Conservation (phyloP, 2,888 invertebrate species). For the Dynastes grantii region DNA sequence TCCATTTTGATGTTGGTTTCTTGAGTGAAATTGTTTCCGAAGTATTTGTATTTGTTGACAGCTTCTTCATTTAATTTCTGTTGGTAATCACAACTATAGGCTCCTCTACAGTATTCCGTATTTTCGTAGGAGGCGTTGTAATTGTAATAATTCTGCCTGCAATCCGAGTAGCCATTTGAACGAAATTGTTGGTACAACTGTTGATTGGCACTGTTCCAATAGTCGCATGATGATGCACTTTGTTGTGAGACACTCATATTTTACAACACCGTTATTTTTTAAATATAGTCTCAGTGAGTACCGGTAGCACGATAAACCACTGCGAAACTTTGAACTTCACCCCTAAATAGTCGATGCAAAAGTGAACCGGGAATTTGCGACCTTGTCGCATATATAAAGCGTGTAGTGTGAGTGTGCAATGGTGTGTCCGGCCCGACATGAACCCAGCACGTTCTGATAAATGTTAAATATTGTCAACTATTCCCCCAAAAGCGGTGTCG, state of each 20-base stretch:
- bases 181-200: slow-evolving; percentile 59
- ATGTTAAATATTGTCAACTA: slow-evolving; percentile 71
- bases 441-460: slow-evolving; percentile 69
- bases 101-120: slow-evolving; percentile 46
- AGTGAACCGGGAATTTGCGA: slow-evolving; percentile 48
- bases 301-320: slow-evolving; percentile 14
- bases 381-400: slow-evolving; percentile 51
- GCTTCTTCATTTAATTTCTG: slow-evolving; percentile 38
- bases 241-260: slow-evolving; percentile 66
- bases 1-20: slow-evolving; percentile 39
- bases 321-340: slow-evolving; percentile 26
- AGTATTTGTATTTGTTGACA: slow-evolving; percentile 47
- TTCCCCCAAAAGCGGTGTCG: slow-evolving; percentile 64
- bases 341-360: slow-evolving; percentile 39
- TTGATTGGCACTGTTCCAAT: slow-evolving; percentile 63
- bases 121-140: slow-evolving; percentile 45
- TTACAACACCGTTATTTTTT: slow-evolving; percentile 1
- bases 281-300: slow-evolving; percentile 21
- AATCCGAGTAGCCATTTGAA: slow-evolving; percentile 50
- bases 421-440: slow-evolving; percentile 64
- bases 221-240: slow-evolving; percentile 64
- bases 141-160: slow-evolving; percentile 53
- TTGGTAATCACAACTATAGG: slow-evolving; percentile 45
- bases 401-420: slow-evolving; percentile 1
- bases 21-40: slow-evolving; percentile 34